Evolutionary conservation across 2,797 vertebrate genomes (phyloP).

Genomic region (Taenioides sp.): DNA sequence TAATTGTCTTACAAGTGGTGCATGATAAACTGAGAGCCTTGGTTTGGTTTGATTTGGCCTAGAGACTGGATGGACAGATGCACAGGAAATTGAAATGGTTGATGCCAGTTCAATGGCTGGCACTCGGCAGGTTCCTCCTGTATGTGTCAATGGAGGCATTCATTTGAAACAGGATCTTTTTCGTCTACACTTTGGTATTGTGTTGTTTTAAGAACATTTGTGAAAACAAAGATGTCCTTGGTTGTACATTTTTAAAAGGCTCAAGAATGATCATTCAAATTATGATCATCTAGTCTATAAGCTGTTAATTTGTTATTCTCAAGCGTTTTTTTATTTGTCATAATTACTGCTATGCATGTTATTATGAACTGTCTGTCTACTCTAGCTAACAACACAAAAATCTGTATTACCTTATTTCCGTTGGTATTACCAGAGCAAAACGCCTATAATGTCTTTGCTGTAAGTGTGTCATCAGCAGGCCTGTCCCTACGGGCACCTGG

Average conservation of each 20-base stretch:
- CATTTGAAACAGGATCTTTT: constrained; percentile 16
- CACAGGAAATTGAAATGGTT: constrained; percentile 54
- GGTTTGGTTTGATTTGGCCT: constrained; percentile 32
- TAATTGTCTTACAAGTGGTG: constrained; percentile 16
- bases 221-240: too few species aligned
- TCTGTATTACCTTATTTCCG: neutral
- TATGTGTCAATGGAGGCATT: constrained; percentile 20
- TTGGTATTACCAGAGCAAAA: neutral
- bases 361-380: neutral
- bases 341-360: neutral
- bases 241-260: too few species aligned
- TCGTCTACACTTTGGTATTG: neutral
- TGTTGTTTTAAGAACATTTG: too few species aligned
- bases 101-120: constrained; percentile 34
- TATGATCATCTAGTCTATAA: too few species aligned
- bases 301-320: neutral
- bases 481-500: neutral
- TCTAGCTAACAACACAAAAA: neutral
- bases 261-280: too few species aligned
- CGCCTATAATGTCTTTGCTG: neutral
- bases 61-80: constrained; percentile 45
- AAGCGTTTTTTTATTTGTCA: neutral
- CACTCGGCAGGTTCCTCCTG: constrained; percentile 23
- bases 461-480: neutral
- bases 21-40: constrained; percentile 17